Evolutionary conservation across 2,797 vertebrate genomes (phyloP).

Genomic region (Periparus ater): DNA sequence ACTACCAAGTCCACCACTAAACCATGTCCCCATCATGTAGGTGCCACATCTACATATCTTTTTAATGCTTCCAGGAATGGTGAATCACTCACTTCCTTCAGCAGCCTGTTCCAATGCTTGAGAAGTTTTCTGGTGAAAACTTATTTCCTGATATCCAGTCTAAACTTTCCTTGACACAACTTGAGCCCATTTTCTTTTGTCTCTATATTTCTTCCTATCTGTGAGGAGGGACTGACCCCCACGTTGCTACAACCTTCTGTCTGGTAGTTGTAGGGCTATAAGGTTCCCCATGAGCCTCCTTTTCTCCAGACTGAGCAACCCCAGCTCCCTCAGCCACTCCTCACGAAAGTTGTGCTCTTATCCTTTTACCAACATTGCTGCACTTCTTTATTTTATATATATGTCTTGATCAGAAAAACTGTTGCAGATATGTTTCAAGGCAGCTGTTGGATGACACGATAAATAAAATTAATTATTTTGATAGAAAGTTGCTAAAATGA

Average conservation of each 20-base stretch:
- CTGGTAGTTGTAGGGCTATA: not conserved
- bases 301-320: not conserved
- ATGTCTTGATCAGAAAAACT: not conserved
- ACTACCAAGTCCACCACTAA: not conserved
- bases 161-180: not conserved
- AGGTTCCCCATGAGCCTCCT: not conserved
- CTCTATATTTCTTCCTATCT: not conserved
- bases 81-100: not conserved
- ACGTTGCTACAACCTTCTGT: not conserved
- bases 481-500: not conserved
- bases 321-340: not conserved
- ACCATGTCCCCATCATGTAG: not conserved
- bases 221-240: not conserved
- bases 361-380: not conserved
- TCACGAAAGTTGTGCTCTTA: not conserved
- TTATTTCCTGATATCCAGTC: not conserved
- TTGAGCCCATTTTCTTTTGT: not conserved
- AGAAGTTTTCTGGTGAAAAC: not conserved
- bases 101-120: not conserved
- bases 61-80: not conserved
- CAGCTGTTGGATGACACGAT: not conserved
- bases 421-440: not conserved
- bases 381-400: not conserved
- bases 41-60: not conserved
- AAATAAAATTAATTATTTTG: not conserved